Base-by-base conservation (phyloP, 2,797 vertebrate genomes). In the Trematomus bernacchii region DNA sequence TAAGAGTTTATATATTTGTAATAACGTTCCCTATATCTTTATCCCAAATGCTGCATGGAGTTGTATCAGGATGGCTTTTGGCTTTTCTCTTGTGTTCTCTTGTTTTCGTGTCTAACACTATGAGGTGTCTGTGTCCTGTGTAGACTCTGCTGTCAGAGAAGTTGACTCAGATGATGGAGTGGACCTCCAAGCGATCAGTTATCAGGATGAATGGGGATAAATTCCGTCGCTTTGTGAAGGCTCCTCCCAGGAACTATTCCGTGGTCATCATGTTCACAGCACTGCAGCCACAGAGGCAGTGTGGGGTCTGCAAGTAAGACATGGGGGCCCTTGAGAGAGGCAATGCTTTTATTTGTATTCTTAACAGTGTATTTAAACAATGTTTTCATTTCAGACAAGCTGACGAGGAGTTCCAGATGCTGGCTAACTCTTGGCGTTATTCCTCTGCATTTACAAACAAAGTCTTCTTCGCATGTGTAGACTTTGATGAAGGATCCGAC, bases 351-450 rank as follows among this genome's bases (percentile, higher is more conserved):
- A 1, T 11, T 60, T 40, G 10, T 9, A 13, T 30, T 71, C 0
- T 21, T 2, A 19, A 15, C 6, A n/a, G 1, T 70, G 3, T 43
- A 21, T 71, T 57, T 18, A 2, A 63, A 44, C 61, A 14, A 0
- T 18, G 1, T 65, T 86, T 57, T 64, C 12, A 52, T 85, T 85
- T 75, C 90, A 99, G 98, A 85, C 98, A 99, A 94, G 98, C 98
- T 21, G 98, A 99, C 86, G 98, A 99, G 84, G 98, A 99, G 85
- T 99, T 96, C 85, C 97, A 99, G 89, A 97, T 99, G 62, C 91
- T 99, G 88, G 98, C 98, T 30, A 99, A 99, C 76, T 99, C 98
- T n/a, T 99, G 98, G 98, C 94, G 98, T 48, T 99, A 97, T n/a
- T 99, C 98, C 59, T 98, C 90, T 63, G 97, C 97, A 7, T 99